phyloP scores from a whole-genome alignment of 2,888 invertebrate species.

The Tipula confusa region DNA sequence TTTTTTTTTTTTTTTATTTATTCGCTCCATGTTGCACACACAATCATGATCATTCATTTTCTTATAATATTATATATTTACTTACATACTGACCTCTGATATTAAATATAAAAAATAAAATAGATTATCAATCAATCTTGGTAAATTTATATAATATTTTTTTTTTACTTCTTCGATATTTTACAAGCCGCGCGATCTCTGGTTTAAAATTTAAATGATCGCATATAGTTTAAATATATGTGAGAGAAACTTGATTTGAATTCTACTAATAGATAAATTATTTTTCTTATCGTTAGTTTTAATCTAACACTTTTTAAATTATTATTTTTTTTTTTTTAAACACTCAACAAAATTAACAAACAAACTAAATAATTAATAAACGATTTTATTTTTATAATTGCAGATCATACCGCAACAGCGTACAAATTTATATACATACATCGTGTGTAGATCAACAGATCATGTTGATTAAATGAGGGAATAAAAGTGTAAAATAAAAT shows the following conservation, averaged over 20 bases:
- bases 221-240: neutral
- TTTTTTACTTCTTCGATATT: neutral
- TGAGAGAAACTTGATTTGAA: neutral
- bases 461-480: constrained; percentile 25
- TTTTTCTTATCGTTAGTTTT: neutral
- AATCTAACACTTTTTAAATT: neutral
- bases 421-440: neutral
- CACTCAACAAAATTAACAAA: neutral
- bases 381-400: neutral
- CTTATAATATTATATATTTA: neutral
- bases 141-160: neutral
- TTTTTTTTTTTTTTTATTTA: neutral
- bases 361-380: neutral
- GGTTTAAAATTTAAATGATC: neutral
- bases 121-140: constrained; percentile 20
- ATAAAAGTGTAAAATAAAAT: neutral
- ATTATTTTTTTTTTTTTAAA: neutral
- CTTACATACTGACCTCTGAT: constrained; percentile 12
- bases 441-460: neutral
- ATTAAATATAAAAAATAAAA: neutral
- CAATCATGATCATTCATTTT: neutral
- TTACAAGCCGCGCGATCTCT: neutral
- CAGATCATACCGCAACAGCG: neutral
- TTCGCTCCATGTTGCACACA: constrained; percentile 20
- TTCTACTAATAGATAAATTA: neutral